Evolutionary conservation across 1,140 invertebrate species (phyloP), one percentile per base, ranked within the genome.

Genomic region (Penaeus japonicus): DNA sequence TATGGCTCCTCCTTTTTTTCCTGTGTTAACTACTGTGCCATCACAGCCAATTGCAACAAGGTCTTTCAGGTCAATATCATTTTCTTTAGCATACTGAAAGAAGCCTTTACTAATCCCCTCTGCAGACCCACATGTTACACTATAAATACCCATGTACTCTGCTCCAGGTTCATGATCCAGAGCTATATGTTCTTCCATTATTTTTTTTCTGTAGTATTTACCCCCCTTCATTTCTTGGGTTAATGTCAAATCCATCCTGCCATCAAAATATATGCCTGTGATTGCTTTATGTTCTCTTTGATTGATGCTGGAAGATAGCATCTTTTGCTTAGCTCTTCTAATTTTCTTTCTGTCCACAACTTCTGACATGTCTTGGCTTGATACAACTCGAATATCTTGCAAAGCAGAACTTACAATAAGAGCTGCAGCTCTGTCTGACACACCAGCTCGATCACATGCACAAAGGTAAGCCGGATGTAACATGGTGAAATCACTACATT

Each of bases 1-100:
- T 65, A 89, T 89, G 65, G 84, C 80, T 47, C 87, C 79, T n/a
- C 39, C 75, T 62, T 83, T 89, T 27, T 65, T 65, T 57, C 87
- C 79, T 53, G 87, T 89, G 55, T 89, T 89, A n/a, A 83, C 79
- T 22, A 47, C 80, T 24, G 87, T 89, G 17, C 79, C 59, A 39
- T 89, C 79, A 78, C 87, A 84, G 27, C 87, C 87, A 39, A 89
- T 27, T 20, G 78, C 79, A 55, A 22, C 27, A 22, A 47, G 32
- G 18, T 59, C 15, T 59, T 83, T 57, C 30, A 35, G 30, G 30
- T 80, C 54, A 20, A 27, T 78, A 22, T 80, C 57, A 17, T 87
- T 30, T 62, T 87, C 59, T 53, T 81, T 20, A 47, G 54, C 54
- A 79, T 35, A 57, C n/a, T 53, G 24, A 65, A 55, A 39, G 57